Conservation (phyloP, 2,797 vertebrate genomes). For the Channallabes apus region DNA sequence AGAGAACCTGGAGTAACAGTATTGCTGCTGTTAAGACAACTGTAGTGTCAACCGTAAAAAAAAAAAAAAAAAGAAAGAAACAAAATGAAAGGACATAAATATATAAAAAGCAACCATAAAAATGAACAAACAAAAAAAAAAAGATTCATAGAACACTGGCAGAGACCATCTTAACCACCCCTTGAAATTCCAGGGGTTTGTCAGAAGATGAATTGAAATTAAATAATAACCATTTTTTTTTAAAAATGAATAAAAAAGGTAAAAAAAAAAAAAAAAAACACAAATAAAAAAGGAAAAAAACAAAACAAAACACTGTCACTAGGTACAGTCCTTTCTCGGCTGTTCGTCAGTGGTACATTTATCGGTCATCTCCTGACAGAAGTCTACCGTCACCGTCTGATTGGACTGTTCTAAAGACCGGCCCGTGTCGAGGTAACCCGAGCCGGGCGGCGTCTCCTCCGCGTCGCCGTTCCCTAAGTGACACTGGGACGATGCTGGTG, state of each 20-base stretch:
- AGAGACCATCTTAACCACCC: conserved; percentile 77
- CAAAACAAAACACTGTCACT: conserved; percentile 66
- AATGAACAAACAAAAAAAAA: conserved; percentile 63
- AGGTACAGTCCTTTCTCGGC: conserved; percentile 91
- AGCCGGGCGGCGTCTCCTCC: conserved; percentile 42
- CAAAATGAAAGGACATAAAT: conserved; percentile 52
- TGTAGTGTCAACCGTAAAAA: conserved; percentile 93
- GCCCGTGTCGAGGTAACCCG: conserved; percentile 78
- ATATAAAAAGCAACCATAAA: conserved; percentile 56
- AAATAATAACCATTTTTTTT: conserved; percentile 74
- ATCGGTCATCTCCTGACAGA: conserved; percentile 99
- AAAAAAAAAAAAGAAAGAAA: conserved; percentile 75
- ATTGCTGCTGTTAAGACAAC: conserved; percentile 99
- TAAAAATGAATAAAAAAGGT: conserved; percentile 69
- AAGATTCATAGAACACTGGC: conserved; percentile 81
- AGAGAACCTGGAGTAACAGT: conserved; percentile 90
- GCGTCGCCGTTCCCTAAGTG: conserved; percentile 32
- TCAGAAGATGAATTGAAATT: conserved; percentile 65
- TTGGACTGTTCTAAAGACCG: conserved; percentile 83
- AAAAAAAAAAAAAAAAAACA: conserved; percentile 68
- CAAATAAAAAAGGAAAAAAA: conserved; percentile 49
- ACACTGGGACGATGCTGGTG: conserved; percentile 71
- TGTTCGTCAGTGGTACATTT: conserved; percentile 99
- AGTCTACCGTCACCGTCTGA: conserved; percentile 97
- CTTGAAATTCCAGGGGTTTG: conserved; percentile 68